Conservation (phyloP, 2,113 vertebrate species). For the Peromyscus maniculatus region DNA sequence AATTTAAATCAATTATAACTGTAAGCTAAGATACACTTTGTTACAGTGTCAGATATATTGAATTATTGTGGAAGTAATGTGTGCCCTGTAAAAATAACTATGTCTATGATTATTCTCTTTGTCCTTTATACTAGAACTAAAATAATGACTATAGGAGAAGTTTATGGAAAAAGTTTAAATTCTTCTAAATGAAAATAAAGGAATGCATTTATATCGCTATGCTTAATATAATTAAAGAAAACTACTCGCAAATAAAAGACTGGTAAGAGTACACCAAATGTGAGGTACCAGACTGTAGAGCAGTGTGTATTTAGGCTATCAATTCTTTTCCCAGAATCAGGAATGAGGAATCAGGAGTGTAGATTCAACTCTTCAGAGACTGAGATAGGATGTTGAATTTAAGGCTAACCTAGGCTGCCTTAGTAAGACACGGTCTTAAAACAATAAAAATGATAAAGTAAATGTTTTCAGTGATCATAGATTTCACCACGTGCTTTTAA, state of each 20-base stretch:
- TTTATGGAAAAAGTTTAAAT: neutral
- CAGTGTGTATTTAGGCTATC: neutral
- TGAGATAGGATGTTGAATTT: neutral
- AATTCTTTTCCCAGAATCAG: neutral
- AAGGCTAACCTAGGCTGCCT: neutral
- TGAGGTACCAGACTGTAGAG: neutral
- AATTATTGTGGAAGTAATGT: neutral
- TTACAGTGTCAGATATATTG: neutral
- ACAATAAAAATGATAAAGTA: neutral
- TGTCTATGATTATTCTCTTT: neutral
- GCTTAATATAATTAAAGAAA: neutral
- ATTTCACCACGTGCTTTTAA: neutral
- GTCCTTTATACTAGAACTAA: slow-evolving; percentile 42
- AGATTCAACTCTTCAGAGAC: neutral
- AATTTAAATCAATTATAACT: slow-evolving; percentile 29
- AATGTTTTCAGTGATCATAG: neutral
- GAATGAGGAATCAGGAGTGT: neutral
- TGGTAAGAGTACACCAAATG: neutral
- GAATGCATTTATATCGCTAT: neutral
- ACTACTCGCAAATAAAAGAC: neutral
- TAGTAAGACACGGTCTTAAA: neutral
- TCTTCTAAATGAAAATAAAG: neutral
- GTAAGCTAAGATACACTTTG: neutral
- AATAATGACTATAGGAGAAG: neutral
- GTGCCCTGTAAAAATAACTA: neutral